A percentile compares a stretch with the other conserved stretches of the same genome.
These are phyloP conservation scores for Melanotaenia maccullochi DNA, from an alignment of 2,797 vertebrate species.

Conservation along the genomic window DNA sequence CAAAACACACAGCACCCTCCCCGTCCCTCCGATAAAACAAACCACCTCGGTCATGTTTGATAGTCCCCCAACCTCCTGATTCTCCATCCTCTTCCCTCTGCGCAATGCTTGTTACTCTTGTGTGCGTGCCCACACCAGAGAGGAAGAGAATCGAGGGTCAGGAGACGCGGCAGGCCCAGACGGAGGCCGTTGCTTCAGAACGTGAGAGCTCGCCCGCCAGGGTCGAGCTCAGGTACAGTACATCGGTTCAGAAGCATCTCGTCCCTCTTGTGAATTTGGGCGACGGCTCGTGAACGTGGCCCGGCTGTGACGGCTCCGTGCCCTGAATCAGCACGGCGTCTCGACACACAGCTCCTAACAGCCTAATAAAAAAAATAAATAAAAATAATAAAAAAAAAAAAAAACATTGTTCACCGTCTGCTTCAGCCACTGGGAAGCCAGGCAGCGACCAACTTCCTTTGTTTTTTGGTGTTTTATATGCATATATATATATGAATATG, in stretches of 20 bases:
- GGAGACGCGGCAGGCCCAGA: conserved; percentile 53
- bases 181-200: conserved; percentile 65
- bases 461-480: conserved; percentile 86
- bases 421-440: conserved; percentile 84
- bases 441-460: conserved; percentile 82
- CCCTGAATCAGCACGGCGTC: conserved; percentile 82
- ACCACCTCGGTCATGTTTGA: conserved; percentile 68
- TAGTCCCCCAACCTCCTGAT: conserved; percentile 58
- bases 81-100: conserved; percentile 67
- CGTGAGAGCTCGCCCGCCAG: conserved; percentile 51
- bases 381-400: background rate
- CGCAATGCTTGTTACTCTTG: conserved; percentile 11
- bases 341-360: conserved; percentile 79
- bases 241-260: conserved; percentile 65
- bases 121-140: conserved; percentile 31
- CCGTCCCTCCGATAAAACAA: conserved; percentile 51
- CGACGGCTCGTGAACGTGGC: conserved; percentile 63
- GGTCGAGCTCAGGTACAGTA: conserved; percentile 57
- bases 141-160: conserved; percentile 64
- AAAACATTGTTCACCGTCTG: conserved; percentile 83
- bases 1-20: conserved; percentile 69
- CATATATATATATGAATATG: conserved; percentile 82
- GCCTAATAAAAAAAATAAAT: conserved; percentile 68
- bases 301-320: conserved; percentile 71
- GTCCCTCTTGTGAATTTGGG: conserved; percentile 53